Base-by-base conservation (phyloP, 2,888 invertebrate species). In the Leptodirus hochenwartii region DNA sequence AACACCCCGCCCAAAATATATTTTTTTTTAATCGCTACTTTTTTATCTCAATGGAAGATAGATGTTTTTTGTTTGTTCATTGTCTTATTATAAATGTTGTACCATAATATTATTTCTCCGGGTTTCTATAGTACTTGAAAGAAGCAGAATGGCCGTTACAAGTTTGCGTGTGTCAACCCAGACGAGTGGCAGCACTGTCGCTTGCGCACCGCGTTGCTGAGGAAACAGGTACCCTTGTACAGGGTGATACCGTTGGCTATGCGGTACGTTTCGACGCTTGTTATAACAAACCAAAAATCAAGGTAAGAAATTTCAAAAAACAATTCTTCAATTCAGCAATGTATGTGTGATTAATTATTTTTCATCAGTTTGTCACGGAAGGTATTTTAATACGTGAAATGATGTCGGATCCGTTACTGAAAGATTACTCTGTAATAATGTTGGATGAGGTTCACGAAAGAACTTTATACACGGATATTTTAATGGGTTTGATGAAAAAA, bases 401-500 rank as follows among this genome's bases (percentile, higher is more conserved):
- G 69, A 84, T 96, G 65, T 69, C 72, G 0, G 95, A 98, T 49
- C 98, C 96, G 0, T 58, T 98, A 5, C 61, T 98, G 2, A 76
- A 78, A 42, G 76, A 76, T 41, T 98, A 96, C 51, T 70, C 76
- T 24, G 78, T 81, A 2, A 69, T 96, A 3, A 76, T 95, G 45
- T 58, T 95, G 17, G 93, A 95, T 49, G 93, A 95, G 62, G 93
- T 90, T 0, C 98, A 98, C 49, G 96, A 98, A 54, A 62, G 96
- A 24, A 84, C 82, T 1, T 64, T 88, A 28, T 70, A 90, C 51
- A 93, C 93, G 0, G 98, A 98, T 47, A 81, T 95, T 17, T 60
- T 93, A 1, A 72, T 98, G 66, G 95, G 95, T 0, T 60, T 98
- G 0, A 50, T 98, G 30, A 88, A 91, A 51, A 96, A 95, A 61